A percentile compares a stretch with the other conserved stretches of the same genome.
Conservation (phyloP, 1,140 invertebrate genomes). For the Drosophila ficusphila region DNA sequence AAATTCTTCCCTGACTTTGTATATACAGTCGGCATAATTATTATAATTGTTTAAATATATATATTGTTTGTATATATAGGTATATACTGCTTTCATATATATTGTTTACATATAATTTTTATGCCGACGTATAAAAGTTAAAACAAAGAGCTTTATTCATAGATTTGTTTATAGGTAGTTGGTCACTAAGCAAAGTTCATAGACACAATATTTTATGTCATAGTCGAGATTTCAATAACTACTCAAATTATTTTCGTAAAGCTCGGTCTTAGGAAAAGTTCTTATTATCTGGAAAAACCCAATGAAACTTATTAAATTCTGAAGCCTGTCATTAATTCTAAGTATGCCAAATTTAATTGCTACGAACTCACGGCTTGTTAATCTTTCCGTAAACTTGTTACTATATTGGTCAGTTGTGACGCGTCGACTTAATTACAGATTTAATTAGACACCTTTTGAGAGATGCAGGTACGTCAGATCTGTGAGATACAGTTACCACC, state of each 20-base stretch:
- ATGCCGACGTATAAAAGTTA: background rate
- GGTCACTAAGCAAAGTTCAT: background rate
- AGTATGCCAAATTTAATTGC: background rate
- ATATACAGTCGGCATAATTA: background rate
- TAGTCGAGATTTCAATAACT: too few species aligned
- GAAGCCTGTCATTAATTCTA: background rate
- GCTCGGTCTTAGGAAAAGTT: background rate
- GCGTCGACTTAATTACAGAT: conserved; percentile 54
- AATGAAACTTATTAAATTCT: background rate
- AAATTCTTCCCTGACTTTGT: conserved; percentile 10
- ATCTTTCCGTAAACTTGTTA: background rate
- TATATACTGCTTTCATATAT: too few species aligned
- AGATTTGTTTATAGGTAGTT: background rate
- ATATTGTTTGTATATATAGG: too few species aligned
- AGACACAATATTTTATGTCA: too few species aligned
- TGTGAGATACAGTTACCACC: conserved; percentile 44
- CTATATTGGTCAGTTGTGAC: conserved; percentile 38
- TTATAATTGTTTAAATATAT: too few species aligned
- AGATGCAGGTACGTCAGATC: conserved; percentile 48
- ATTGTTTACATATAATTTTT: background rate
- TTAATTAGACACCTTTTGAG: conserved; percentile 20
- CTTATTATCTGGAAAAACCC: background rate
- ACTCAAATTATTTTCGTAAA: too few species aligned
- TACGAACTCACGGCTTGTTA: background rate
- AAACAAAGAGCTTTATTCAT: background rate